Conservation (phyloP, 2,888 invertebrate genomes). For the Anthrax anthrax region DNA sequence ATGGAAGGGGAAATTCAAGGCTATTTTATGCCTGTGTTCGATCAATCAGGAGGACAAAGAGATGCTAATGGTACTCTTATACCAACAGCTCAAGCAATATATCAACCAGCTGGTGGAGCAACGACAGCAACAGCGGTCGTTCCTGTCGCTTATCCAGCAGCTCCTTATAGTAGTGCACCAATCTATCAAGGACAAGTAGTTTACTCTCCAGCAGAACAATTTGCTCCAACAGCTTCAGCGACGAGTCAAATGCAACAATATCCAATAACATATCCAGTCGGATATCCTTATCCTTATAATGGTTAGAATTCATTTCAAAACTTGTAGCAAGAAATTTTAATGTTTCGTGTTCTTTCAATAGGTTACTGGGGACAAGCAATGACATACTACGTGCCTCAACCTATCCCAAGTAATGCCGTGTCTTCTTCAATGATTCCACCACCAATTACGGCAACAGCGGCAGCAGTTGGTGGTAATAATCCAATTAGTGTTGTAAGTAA, state of each 20-base stretch:
- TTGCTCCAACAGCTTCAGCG: conserved; percentile 19
- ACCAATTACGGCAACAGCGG: conserved; percentile 22
- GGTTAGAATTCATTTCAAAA: conserved; percentile 18
- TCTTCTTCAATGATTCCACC: conserved; percentile 24
- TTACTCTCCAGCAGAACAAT: conserved; percentile 33
- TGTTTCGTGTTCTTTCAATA: conserved; percentile 5
- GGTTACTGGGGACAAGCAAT: conserved; percentile 31
- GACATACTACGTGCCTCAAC: conserved; percentile 34
- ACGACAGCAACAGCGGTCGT: conserved; percentile 25
- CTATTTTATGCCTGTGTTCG: conserved; percentile 34
- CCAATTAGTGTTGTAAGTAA: conserved; percentile 11
- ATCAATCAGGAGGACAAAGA: conserved; percentile 27
- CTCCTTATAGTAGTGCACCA: conserved; percentile 28
- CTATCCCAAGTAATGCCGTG: conserved; percentile 22
- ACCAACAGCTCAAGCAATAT: conserved; percentile 27
- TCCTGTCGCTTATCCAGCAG: conserved; percentile 30
- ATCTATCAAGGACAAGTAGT: conserved; percentile 33
- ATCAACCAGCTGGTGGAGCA: conserved; percentile 21
- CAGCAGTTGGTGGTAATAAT: conserved; percentile 9
- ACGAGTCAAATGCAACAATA: conserved; percentile 30
- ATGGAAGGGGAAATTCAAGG: conserved; percentile 30
- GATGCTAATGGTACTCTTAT: conserved; percentile 22
- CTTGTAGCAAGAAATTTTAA: too few relatives aligned
- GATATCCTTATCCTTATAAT: conserved; percentile 34
- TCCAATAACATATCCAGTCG: conserved; percentile 32